Evolutionary conservation across 2,888 invertebrate species (phyloP).

Genomic region (Trissolcus japonicus): DNA sequence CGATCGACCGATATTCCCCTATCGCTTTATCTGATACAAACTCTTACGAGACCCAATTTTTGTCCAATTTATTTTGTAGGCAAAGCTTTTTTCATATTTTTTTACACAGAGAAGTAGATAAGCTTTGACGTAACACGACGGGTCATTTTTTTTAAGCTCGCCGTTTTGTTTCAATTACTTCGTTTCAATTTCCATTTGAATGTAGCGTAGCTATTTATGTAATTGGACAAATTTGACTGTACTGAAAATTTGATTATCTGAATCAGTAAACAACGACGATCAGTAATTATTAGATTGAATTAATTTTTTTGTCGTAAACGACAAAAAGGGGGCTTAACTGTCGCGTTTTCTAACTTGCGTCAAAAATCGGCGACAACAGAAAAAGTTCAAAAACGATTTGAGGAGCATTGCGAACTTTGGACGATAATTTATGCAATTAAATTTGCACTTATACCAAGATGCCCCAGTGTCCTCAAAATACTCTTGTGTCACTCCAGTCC

Average conservation of each 20-base stretch:
- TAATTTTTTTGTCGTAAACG: not conserved
- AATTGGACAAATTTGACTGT: constrained; percentile 22
- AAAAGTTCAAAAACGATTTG: constrained; percentile 6
- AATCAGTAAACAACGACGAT: constrained; percentile 15
- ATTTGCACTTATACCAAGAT: constrained; percentile 55
- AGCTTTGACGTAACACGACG: not conserved
- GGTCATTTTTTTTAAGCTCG: not conserved
- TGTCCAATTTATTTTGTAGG: no score
- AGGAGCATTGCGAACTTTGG: not conserved
- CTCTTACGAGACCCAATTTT: no score
- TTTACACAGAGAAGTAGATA: not conserved
- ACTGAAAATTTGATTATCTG: constrained; percentile 12
- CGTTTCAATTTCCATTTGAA: constrained; percentile 3
- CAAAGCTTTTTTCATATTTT: no score
- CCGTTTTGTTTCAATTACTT: constrained; percentile 21
- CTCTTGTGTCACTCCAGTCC: constrained; percentile 55
- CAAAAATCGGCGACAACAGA: not conserved
- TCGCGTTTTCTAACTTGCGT: no score
- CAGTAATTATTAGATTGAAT: constrained; percentile 4
- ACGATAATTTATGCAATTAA: constrained; percentile 58
- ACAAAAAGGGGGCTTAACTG: not conserved
- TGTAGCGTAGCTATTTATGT: constrained; percentile 10
- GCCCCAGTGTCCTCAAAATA: constrained; percentile 58
- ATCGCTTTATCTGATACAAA: no score
- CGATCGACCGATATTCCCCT: no score